Base-by-base conservation (phyloP, 2,797 vertebrate genomes). In the Argyrosomus regius region DNA sequence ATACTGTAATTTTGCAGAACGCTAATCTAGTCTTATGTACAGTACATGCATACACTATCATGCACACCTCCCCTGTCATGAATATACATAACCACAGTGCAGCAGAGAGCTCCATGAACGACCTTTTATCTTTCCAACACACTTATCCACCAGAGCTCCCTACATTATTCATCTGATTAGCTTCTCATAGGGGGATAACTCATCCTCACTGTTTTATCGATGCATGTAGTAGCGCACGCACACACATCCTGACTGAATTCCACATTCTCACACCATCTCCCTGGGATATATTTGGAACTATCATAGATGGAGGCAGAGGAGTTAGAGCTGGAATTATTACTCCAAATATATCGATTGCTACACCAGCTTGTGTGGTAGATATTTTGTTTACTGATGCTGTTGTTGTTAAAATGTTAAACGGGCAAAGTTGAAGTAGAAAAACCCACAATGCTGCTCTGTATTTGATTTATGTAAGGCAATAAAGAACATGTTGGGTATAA, bases 81-180 rank as follows among this genome's bases (percentile, higher is more conserved):
- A 24, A 84, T 65, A 59, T 46, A 70, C 20, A 68, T 57, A 56
- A 60, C 12, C 69, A 63, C 17, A 45, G 41, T 63, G 61, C 60
- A 59, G 68, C 11, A 73, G 59, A 59, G 20, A 26, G 24, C 50
- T 20, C 26, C 1, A 13, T 28, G 41, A 67, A 65, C 4, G 0
- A 39, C 73, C 43, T 81, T 77, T 84, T 70, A 77, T 79, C 72
- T 61, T 80, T 57, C 50, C 72, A 75, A 49, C 43, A 56, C 28
- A 26, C 22, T 54, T 41, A 83, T 71, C 69, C 65, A 67, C 50
- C 59, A 63, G 53, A 20, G 35, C 50, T 75, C 28, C 26, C 39
- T 87, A 56, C 80, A 90, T 88, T 86, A 89, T 88, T 91, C 79
- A 89, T 84, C 73, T 78, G 75, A 81, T 85, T 75, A 79, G 39